Conservation (phyloP, 2,113 vertebrate species). For the Theristicus caerulescens region DNA sequence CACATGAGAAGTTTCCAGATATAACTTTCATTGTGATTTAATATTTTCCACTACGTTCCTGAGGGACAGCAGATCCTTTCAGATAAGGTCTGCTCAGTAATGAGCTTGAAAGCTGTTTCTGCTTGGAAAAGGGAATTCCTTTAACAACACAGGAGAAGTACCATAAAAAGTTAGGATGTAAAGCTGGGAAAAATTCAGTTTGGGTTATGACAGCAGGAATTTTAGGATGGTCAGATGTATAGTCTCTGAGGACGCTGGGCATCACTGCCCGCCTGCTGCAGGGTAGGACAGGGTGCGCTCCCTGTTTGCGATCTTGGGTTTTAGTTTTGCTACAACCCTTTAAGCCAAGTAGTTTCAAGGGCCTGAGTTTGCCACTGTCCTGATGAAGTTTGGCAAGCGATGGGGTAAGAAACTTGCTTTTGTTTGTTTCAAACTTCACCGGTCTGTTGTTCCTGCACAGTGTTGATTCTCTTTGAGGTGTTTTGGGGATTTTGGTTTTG, state of each 20-base stretch:
- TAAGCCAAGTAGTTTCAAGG: neutral
- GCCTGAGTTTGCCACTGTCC: neutral
- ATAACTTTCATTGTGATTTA: neutral
- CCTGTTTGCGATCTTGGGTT: neutral
- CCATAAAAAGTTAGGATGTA: neutral
- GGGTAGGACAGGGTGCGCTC: neutral
- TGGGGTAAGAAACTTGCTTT: neutral
- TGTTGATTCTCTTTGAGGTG: neutral
- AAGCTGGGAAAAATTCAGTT: neutral
- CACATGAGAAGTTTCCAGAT: neutral
- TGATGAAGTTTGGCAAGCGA: neutral
- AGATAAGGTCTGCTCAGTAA: neutral
- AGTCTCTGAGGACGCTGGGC: neutral
- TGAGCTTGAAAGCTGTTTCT: neutral
- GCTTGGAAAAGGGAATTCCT: neutral
- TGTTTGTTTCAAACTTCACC: neutral
- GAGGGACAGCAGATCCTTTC: neutral
- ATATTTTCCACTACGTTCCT: neutral
- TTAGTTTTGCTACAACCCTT: neutral
- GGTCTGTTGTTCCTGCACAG: neutral
- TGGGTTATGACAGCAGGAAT: neutral
- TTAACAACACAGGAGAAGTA: neutral
- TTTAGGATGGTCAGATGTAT: neutral
- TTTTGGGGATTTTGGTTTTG: neutral
- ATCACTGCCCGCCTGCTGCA: neutral